Percentiles rank a stretch among this genome's conserved stretches.
Conservation (phyloP, 23 tunicate genomes). For the Botrylloides violaceus region DNA sequence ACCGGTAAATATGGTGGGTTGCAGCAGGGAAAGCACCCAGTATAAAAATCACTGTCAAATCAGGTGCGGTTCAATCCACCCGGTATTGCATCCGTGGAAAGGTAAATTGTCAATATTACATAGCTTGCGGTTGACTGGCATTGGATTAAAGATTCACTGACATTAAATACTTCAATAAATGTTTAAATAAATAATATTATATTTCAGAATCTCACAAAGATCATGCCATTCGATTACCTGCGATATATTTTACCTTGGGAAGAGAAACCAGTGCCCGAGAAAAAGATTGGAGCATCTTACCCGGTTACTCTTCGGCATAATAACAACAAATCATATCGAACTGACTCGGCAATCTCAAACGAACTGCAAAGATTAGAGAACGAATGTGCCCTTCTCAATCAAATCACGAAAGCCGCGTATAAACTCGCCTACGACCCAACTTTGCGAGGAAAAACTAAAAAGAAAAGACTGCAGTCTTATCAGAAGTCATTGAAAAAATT, state of each 20-base stretch:
- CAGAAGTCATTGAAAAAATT: slow-evolving; percentile 52
- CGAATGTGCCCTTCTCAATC: slow-evolving; percentile 54
- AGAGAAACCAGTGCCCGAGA: slow-evolving; percentile 42
- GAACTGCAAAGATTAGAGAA: slow-evolving; percentile 56
- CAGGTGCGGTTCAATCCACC: no score
- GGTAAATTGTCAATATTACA: no score
- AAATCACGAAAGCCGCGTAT: slow-evolving; percentile 68
- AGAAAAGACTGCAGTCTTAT: slow-evolving; percentile 39
- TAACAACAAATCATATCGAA: slow-evolving; percentile 29
- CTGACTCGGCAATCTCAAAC: slow-evolving; percentile 27
- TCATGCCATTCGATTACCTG: slow-evolving; percentile 59
- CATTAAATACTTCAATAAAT: no score
- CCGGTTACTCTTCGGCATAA: slow-evolving; percentile 44
- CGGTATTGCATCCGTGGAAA: no score
- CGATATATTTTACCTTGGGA: slow-evolving; percentile 53
- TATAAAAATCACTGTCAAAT: no score
- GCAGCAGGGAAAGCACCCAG: no score
- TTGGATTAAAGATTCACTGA: no score
- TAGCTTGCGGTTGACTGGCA: no score
- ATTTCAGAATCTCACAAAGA: slow-evolving; percentile 66
- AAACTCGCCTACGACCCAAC: slow-evolving; percentile 59
- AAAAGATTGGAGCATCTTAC: slow-evolving; percentile 54
- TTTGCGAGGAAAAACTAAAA: slow-evolving; percentile 38
- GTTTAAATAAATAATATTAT: no score
- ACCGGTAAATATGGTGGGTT: no score